Percentiles rank a stretch among this genome's conserved stretches.
Conservation (phyloP, 1,140 invertebrate species). For the Eurytemora carolleeae region DNA sequence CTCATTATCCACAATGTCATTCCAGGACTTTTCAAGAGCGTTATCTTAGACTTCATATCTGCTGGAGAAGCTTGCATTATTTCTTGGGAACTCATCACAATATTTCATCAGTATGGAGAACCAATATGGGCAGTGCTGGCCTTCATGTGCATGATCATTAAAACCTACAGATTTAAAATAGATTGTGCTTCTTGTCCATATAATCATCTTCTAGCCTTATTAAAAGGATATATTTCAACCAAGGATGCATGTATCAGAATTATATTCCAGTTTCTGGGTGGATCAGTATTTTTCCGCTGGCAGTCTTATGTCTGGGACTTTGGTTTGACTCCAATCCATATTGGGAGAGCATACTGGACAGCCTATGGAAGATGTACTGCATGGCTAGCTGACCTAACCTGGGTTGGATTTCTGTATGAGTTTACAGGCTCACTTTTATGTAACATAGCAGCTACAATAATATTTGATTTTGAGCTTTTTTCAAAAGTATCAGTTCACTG, state of each 20-base stretch:
- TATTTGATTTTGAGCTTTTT: neutral
- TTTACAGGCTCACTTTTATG: neutral
- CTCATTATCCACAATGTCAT: neutral
- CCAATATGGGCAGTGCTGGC: neutral
- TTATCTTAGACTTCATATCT: neutral
- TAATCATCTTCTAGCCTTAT: neutral
- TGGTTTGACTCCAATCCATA: neutral
- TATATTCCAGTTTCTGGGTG: neutral
- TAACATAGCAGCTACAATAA: neutral
- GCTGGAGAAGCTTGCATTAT: neutral
- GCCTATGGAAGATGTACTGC: neutral
- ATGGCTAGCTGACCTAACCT: neutral
- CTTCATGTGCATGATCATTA: neutral
- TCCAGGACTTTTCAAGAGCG: neutral
- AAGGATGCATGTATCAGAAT: neutral
- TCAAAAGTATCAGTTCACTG: neutral
- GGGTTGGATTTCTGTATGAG: neutral
- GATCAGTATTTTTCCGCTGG: neutral
- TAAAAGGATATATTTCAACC: neutral
- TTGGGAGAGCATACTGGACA: neutral
- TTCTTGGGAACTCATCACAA: neutral
- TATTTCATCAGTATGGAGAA: neutral
- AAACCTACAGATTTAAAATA: neutral
- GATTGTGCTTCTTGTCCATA: neutral
- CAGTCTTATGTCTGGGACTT: neutral